phyloP scores from a whole-genome alignment of 2,113 vertebrate genomes.

The Oreocharis arfaki region DNA sequence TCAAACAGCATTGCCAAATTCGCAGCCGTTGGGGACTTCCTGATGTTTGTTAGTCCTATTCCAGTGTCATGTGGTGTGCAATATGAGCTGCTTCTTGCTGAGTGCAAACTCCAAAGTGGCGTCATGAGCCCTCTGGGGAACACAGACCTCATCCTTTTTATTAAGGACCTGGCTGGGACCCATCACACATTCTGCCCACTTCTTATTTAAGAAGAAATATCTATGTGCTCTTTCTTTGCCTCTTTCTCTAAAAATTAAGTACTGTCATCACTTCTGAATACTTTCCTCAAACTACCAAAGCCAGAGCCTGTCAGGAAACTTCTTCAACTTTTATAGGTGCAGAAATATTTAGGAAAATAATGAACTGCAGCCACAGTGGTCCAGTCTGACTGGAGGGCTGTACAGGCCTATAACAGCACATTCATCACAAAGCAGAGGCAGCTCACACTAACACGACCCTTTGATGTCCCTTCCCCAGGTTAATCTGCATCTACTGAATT shows the following conservation, averaged over 20 bases:
- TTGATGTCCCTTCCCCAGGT: rapidly evolving
- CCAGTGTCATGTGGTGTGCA: conserved; percentile 53
- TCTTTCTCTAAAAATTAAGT: not conserved
- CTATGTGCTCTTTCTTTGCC: not conserved
- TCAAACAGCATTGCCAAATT: not conserved
- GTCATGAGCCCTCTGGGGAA: conserved; percentile 49
- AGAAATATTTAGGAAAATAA: not conserved
- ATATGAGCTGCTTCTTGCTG: conserved; percentile 53
- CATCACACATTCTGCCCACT: not conserved
- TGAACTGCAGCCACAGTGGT: not conserved
- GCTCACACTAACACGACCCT: not conserved
- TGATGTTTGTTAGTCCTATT: conserved; percentile 49
- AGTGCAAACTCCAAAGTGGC: conserved; percentile 42
- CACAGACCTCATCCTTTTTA: conserved; percentile 49
- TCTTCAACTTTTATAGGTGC: not conserved
- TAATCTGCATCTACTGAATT: not conserved
- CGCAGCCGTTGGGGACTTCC: conserved; percentile 42
- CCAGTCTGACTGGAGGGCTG: not conserved
- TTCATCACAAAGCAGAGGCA: not conserved
- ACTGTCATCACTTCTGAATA: not conserved
- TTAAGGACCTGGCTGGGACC: conserved; percentile 45
- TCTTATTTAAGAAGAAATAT: conserved; percentile 24
- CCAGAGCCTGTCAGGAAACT: not conserved
- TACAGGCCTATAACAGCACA: not conserved
- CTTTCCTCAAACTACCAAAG: not conserved